Percentiles rank a stretch among this genome's conserved stretches.
Evolutionary conservation across 2,113 vertebrate species (phyloP).

Genomic region (Leptosomus discolor): DNA sequence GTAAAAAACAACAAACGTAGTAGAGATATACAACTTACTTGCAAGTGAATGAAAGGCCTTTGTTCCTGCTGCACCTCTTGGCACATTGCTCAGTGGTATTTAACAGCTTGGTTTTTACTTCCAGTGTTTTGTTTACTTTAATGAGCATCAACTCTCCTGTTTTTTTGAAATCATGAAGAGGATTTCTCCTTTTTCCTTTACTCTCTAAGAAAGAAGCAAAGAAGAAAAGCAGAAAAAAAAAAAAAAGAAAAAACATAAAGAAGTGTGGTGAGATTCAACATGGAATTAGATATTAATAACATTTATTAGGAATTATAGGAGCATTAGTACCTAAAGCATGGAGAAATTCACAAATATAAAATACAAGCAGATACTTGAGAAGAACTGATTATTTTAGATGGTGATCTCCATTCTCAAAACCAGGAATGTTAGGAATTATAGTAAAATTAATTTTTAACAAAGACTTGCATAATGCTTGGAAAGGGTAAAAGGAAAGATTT

Average conservation of each 20-base stretch:
- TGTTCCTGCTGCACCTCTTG: slow-evolving; percentile 87
- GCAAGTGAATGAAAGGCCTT: slow-evolving; percentile 88
- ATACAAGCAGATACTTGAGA: neutral
- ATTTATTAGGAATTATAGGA: neutral
- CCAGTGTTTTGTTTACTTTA: slow-evolving; percentile 77
- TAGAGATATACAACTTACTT: slow-evolving; percentile 77
- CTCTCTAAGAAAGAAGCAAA: slow-evolving; percentile 73
- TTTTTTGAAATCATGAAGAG: slow-evolving; percentile 93
- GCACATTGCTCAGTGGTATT: slow-evolving; percentile 86
- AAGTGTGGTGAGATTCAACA: neutral
- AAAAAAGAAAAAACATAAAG: neutral
- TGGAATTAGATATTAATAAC: neutral
- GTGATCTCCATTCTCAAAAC: neutral
- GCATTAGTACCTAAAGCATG: neutral
- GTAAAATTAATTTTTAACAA: neutral
- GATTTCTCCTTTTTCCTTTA: slow-evolving; percentile 82
- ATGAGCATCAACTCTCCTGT: slow-evolving; percentile 81
- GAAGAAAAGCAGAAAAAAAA: neutral
- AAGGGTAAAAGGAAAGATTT: neutral
- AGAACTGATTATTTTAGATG: neutral
- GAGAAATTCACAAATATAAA: neutral
- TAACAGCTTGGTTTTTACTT: slow-evolving; percentile 84
- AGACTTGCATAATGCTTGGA: neutral
- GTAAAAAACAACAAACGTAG: neutral
- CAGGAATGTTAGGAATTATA: neutral